A percentile compares a stretch with the other conserved stretches of the same genome.
Evolutionary conservation across 2,888 invertebrate genomes (phyloP).

Genomic region (Petrophora chlorosata): DNA sequence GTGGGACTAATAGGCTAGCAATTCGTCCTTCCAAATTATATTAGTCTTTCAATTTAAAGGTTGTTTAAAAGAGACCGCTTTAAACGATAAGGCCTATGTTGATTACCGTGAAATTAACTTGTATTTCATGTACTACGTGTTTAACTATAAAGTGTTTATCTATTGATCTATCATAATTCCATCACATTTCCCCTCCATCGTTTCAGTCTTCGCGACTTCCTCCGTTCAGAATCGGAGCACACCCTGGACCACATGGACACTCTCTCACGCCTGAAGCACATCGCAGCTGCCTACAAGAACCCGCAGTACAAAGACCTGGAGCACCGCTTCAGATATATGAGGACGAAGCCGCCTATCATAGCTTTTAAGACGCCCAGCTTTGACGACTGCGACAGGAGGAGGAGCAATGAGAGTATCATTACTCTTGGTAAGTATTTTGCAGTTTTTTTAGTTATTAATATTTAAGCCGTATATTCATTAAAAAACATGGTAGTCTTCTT

Average conservation of each 20-base stretch:
- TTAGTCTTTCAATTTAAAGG: too few species aligned
- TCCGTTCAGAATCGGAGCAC: slow-evolving; percentile 91
- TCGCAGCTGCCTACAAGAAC: slow-evolving; percentile 87
- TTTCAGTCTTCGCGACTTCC: slow-evolving; percentile 87
- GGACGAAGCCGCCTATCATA: slow-evolving; percentile 94
- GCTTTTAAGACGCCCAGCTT: slow-evolving; percentile 93
- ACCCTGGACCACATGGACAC: slow-evolving; percentile 85
- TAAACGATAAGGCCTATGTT: too few species aligned
- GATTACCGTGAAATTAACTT: too few species aligned
- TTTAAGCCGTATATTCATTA: neutral
- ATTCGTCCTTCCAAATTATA: too few species aligned
- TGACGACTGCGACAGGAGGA: slow-evolving; percentile 86
- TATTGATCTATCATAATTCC: too few species aligned
- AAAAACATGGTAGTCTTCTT: too few species aligned
- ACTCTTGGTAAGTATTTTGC: slow-evolving; percentile 68
- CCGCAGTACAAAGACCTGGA: slow-evolving; percentile 92
- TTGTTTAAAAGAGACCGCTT: too few species aligned
- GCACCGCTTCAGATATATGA: slow-evolving; percentile 95
- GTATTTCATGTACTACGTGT: too few species aligned
- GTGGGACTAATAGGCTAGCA: too few species aligned
- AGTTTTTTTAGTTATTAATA: too few species aligned
- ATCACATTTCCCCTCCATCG: too few species aligned
- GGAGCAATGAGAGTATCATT: slow-evolving; percentile 82
- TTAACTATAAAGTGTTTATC: too few species aligned
- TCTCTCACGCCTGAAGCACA: slow-evolving; percentile 83